These are phyloP conservation scores for Acanthis flammea DNA, from an alignment of 2,797 vertebrate genomes.

Conservation along the genomic window DNA sequence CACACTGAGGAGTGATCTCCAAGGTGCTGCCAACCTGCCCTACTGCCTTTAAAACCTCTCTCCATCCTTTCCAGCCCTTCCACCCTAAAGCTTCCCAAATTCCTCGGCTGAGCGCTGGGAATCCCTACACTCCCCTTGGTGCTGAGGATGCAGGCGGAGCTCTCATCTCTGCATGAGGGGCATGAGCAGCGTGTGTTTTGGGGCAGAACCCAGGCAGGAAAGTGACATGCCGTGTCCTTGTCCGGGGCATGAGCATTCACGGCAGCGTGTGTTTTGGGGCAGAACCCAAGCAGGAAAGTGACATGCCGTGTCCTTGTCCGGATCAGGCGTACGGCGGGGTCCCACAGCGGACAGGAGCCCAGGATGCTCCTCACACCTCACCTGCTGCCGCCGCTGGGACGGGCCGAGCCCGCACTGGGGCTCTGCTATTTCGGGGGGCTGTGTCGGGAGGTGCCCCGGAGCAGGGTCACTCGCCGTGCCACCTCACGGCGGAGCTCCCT, in stretches of 20 bases:
- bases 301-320: rapidly evolving
- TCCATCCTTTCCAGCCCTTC: neutral
- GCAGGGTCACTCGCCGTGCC: neutral
- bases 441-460: neutral
- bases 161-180: rapidly evolving
- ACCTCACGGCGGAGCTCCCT: neutral
- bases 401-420: neutral
- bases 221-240: rapidly evolving
- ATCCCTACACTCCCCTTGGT: neutral
- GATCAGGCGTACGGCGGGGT: rapidly evolving
- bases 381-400: neutral
- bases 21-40: too few relatives aligned
- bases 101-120: neutral
- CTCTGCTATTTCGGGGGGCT: too few relatives aligned
- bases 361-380: rapidly evolving
- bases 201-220: neutral
- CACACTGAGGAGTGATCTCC: rapidly evolving
- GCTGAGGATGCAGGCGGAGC: rapidly evolving
- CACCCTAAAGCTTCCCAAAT: neutral
- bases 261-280: rapidly evolving
- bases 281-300: neutral
- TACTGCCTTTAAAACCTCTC: too few relatives aligned
- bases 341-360: too few relatives aligned
- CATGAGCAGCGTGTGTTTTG: rapidly evolving
- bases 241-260: neutral